Percentiles rank a stretch among this genome's conserved stretches.
These are phyloP conservation scores for Leptopterna dolabrata DNA, from an alignment of 2,888 invertebrate genomes.

Conservation along the genomic window DNA sequence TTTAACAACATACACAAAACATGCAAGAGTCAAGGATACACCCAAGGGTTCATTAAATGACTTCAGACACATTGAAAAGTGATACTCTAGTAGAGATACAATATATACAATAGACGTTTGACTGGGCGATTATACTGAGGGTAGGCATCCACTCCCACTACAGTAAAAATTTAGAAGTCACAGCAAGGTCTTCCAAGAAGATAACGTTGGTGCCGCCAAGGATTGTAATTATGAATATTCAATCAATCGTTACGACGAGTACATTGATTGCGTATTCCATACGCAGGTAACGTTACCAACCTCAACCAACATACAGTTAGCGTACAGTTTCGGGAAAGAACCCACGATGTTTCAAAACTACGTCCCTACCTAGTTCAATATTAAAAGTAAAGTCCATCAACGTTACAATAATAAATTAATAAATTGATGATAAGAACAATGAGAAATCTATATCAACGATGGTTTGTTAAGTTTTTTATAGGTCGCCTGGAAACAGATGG, in stretches of 20 bases:
- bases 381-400: background rate
- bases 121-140: background rate
- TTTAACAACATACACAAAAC: background rate
- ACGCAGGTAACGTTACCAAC: background rate
- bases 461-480: background rate
- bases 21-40: background rate
- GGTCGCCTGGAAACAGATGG: too few relatives aligned
- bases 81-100: background rate
- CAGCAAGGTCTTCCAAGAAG: background rate
- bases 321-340: background rate
- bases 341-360: background rate
- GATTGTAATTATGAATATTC: background rate
- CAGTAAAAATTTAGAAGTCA: background rate
- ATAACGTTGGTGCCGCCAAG: background rate
- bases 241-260: background rate
- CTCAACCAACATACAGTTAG: background rate
- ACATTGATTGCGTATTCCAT: background rate
- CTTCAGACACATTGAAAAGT: background rate
- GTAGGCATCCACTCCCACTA: background rate
- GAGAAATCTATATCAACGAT: background rate
- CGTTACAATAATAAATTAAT: background rate
- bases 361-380: background rate
- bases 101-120: background rate
- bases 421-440: background rate
- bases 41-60: background rate